Conservation (phyloP, 2,113 vertebrate species). For the Phrynocephalus versicolor region DNA sequence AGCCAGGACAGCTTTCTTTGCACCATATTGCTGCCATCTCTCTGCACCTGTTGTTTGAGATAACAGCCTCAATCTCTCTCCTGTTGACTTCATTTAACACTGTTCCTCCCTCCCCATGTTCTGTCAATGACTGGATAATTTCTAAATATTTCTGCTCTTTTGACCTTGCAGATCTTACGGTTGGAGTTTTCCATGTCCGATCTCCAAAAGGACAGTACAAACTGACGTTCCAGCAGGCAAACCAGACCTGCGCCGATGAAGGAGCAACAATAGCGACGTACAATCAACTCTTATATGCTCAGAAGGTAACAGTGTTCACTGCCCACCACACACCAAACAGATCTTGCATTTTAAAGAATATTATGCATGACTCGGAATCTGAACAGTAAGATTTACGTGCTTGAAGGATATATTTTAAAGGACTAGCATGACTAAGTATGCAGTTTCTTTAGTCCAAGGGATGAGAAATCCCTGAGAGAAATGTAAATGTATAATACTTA, state of each 20-base stretch:
- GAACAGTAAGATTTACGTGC: not conserved
- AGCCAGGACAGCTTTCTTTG: too few species aligned
- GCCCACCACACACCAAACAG: accelerated
- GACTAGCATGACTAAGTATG: not conserved
- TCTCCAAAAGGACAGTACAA: constrained; percentile 84
- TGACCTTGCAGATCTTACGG: constrained; percentile 76
- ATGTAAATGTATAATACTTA: not conserved
- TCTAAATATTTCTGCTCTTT: not conserved
- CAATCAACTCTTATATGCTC: constrained; percentile 87
- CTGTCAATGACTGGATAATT: not conserved
- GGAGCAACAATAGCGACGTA: constrained; percentile 83
- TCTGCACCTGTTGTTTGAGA: too few species aligned
- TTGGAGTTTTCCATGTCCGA: constrained; percentile 88
- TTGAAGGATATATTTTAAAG: not conserved
- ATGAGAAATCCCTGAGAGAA: not conserved
- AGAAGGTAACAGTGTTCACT: constrained; percentile 77
- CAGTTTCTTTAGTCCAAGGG: not conserved
- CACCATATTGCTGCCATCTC: too few species aligned
- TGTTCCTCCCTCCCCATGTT: not conserved
- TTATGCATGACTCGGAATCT: not conserved
- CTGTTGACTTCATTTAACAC: not conserved
- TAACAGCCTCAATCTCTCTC: not conserved
- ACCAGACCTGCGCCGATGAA: constrained; percentile 74
- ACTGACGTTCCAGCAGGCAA: constrained; percentile 81
- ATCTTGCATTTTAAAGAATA: not conserved